phyloP scores from a whole-genome alignment of 2,113 vertebrate species.

The Centropus bengalensis region DNA sequence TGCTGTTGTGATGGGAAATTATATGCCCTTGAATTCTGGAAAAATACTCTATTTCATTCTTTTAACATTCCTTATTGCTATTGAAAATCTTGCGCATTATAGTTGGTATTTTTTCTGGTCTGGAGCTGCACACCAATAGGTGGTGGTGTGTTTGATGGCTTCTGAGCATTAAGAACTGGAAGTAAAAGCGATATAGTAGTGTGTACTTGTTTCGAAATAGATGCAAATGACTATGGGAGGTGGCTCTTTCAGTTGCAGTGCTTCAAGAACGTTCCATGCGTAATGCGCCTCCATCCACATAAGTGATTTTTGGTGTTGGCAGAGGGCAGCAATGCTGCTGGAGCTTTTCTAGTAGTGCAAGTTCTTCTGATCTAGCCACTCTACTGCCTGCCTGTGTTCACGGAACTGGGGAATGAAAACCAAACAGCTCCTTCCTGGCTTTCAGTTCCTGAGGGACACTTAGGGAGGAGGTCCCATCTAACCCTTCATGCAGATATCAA shows the following conservation, averaged over 20 bases:
- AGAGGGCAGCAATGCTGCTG: slow-evolving; percentile 7
- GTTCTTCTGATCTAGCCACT: neutral
- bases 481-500: neutral
- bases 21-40: slow-evolving; percentile 10
- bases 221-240: neutral
- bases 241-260: neutral
- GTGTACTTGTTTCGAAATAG: neutral
- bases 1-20: slow-evolving; percentile 39
- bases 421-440: neutral
- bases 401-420: neutral
- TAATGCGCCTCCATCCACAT: neutral
- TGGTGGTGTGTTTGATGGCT: neutral
- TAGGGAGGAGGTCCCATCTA: neutral
- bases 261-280: slow-evolving; percentile 39
- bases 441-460: accelerated
- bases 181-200: neutral
- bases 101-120: neutral
- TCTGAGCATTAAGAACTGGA: neutral
- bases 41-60: neutral
- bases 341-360: neutral
- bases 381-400: accelerated
- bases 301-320: neutral
- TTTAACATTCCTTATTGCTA: neutral
- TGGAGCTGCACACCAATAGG: accelerated
- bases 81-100: accelerated